These are phyloP conservation scores for Ophion ventricosus DNA, from an alignment of 2,888 invertebrate species.

Conservation along the genomic window DNA sequence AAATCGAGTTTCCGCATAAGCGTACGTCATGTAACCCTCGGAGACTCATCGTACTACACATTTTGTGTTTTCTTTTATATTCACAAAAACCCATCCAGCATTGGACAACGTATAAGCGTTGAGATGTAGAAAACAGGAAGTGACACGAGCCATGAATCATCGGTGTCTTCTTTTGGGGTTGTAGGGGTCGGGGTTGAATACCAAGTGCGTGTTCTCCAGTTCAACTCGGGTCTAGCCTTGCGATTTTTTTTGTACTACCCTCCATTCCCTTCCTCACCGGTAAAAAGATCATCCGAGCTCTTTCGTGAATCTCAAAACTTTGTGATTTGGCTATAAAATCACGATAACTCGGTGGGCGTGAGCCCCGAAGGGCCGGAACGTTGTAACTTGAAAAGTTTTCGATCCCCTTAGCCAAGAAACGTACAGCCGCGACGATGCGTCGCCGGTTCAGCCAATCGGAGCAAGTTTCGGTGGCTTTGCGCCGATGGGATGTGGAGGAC, in stretches of 20 bases:
- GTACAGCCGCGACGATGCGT: constrained; percentile 47
- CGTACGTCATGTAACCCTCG: constrained; percentile 40
- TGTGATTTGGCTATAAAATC: constrained; percentile 64
- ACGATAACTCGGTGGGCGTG: constrained; percentile 64
- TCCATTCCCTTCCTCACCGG: not conserved
- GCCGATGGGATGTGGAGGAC: constrained; percentile 38
- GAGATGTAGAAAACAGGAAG: constrained; percentile 40
- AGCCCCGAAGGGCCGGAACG: constrained; percentile 30
- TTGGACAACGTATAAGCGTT: constrained; percentile 33
- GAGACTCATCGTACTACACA: not conserved
- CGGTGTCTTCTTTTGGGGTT: not conserved
- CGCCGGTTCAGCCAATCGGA: constrained; percentile 63
- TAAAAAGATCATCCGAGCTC: constrained; percentile 33
- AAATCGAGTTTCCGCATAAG: constrained; percentile 51
- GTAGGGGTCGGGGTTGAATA: not conserved
- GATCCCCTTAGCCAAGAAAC: constrained; percentile 62
- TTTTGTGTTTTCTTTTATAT: not conserved
- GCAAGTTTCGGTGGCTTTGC: constrained; percentile 52
- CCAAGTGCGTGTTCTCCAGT: constrained; percentile 14
- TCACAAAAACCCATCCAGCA: not conserved
- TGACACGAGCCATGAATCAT: constrained; percentile 35
- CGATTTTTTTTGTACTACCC: not conserved
- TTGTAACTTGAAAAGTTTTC: constrained; percentile 71
- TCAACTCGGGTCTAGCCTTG: not conserved
- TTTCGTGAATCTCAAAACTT: constrained; percentile 52